Evolutionary conservation across 2,797 vertebrate species (phyloP).

Genomic region (Sebastes steindachneri): DNA sequence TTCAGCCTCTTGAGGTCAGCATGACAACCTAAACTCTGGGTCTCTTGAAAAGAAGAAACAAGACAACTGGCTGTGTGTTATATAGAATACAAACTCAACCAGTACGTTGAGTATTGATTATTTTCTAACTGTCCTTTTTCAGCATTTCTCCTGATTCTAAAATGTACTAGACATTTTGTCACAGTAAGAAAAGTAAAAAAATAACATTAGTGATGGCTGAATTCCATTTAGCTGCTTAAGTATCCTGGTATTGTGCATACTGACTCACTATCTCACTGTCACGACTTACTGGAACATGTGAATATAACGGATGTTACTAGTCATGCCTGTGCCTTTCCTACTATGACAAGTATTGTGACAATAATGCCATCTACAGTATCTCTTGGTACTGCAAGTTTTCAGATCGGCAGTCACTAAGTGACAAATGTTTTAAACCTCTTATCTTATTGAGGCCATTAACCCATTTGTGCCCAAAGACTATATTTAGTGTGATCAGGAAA

Average conservation of each 20-base stretch:
- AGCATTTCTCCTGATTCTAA: neutral
- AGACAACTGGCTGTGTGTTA: neutral
- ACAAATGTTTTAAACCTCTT: neutral
- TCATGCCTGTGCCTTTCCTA: neutral
- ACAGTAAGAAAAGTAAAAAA: neutral
- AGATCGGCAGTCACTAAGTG: neutral
- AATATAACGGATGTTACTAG: neutral
- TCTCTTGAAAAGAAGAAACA: too few relatives aligned
- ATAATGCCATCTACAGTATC: neutral
- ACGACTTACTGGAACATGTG: neutral
- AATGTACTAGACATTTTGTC: neutral
- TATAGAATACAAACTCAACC: neutral
- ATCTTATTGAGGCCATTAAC: neutral
- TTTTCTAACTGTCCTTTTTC: neutral
- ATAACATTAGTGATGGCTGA: neutral
- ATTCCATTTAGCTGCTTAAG: neutral
- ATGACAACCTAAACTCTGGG: neutral
- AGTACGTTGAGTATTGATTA: neutral
- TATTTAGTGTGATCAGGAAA: too few relatives aligned
- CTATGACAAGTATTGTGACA: neutral
- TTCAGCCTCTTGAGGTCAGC: neutral
- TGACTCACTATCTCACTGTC: neutral
- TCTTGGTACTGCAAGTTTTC: neutral
- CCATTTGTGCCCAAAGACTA: too few relatives aligned
- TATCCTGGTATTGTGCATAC: neutral